These are phyloP conservation scores for Aricia agestis DNA, from an alignment of 1,140 invertebrate species.

Conservation along the genomic window DNA sequence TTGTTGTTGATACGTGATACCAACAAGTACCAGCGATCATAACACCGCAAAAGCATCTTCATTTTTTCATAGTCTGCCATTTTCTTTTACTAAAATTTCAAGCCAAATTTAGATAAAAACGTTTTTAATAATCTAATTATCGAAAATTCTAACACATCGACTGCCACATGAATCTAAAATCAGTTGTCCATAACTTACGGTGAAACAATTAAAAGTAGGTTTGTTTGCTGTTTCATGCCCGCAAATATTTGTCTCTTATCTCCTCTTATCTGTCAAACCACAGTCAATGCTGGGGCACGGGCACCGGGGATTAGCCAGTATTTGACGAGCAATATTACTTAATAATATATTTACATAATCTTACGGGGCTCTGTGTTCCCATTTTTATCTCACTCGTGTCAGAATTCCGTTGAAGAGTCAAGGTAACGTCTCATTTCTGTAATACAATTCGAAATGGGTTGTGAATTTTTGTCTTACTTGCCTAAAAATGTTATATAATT, in stretches of 20 bases:
- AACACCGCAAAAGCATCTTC: too few relatives aligned
- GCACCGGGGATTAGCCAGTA: constrained; percentile 31
- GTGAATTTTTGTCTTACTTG: not conserved
- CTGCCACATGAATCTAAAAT: not conserved
- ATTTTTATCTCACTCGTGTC: not conserved
- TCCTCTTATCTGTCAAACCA: constrained; percentile 72
- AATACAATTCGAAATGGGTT: not conserved
- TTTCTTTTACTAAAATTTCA: too few relatives aligned
- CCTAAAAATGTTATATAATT: too few relatives aligned
- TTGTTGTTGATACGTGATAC: too few relatives aligned
- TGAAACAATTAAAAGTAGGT: constrained; percentile 30
- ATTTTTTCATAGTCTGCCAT: too few relatives aligned
- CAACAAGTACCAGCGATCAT: too few relatives aligned
- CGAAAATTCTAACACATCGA: not conserved
- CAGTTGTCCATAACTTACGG: not conserved
- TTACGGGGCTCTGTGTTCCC: not conserved
- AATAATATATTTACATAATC: constrained; percentile 14
- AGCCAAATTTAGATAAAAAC: too few relatives aligned
- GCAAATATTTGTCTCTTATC: constrained; percentile 71
- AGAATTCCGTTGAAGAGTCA: not conserved
- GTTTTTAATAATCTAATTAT: too few relatives aligned
- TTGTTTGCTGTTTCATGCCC: constrained; percentile 53
- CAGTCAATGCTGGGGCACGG: constrained; percentile 70
- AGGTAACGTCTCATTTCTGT: not conserved
- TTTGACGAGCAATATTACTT: constrained; percentile 24